A percentile compares a stretch with the other conserved stretches of the same genome.
phyloP scores from a whole-genome alignment of 92 coral and sea anemone genomes.

The Pocillopora meandrina region DNA sequence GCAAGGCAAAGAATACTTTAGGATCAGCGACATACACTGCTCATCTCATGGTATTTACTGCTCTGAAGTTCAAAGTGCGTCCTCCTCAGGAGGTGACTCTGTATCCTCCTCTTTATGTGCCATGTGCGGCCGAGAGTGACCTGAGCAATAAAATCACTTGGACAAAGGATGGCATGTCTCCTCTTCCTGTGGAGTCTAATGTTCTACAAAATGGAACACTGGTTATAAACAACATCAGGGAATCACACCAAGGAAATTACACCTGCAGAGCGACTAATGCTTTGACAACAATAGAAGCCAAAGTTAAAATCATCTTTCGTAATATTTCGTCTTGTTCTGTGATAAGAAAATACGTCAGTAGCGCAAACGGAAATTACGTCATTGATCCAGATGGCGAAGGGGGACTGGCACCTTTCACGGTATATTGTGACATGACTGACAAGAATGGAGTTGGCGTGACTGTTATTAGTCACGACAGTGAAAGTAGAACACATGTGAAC shows the following conservation, averaged over 20 bases:
- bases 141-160: not conserved
- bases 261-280: constrained; percentile 52
- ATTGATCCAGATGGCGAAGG: constrained; percentile 57
- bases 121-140: constrained; percentile 4
- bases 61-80: constrained; percentile 21
- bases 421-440: constrained; percentile 26
- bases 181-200: not conserved
- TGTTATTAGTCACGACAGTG: constrained; percentile 68
- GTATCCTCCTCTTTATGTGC: not conserved
- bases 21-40: constrained; percentile 25
- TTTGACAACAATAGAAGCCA: constrained; percentile 41
- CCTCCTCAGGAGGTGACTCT: constrained; percentile 17
- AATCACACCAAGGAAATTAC: constrained; percentile 40
- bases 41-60: constrained; percentile 16
- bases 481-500: constrained; percentile 18
- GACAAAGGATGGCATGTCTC: not conserved
- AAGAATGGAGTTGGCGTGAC: constrained; percentile 53
- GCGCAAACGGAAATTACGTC: constrained; percentile 33
- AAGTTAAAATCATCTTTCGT: constrained; percentile 10
- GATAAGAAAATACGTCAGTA: not conserved
- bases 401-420: constrained; percentile 48
- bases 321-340: constrained; percentile 23
- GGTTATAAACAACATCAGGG: constrained; percentile 14
- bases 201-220: constrained; percentile 43
- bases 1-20: constrained; percentile 21